Base-by-base conservation (phyloP, 2,797 vertebrate species). In the Gymnopithys bicolor region DNA sequence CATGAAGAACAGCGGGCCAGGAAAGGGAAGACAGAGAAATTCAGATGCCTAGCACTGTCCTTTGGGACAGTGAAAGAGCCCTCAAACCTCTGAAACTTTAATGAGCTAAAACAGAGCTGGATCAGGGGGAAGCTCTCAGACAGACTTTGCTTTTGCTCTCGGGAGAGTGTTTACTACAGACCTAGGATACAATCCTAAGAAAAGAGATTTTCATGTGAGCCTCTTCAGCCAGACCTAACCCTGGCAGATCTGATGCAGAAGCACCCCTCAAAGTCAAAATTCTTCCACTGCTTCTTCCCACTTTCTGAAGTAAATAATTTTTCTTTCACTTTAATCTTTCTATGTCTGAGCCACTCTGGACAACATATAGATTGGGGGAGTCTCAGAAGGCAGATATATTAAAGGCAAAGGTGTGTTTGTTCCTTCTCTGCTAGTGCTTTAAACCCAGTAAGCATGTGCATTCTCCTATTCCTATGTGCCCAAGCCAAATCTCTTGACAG, bases 361-460 rank as follows among this genome's bases (percentile, higher is more conserved):
- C 53, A 37, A 5, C 7, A 13, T 24, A 32, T 1, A 81, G 41
- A 7, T 21, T 78, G 55, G 30, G 24, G 17, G 22, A 66, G 27
- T 88, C 94, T 81, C 76, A 71, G 51, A 88, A 91, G 59, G 35
- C 39, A 86, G 55, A 43, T 66, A 33, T 35, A 78, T 86, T 89
- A 84, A 95, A 93, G 48, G 48, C 68, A 43, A 56, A 76, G 41
- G 13, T 84, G 35, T 79, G 41, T 76, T 90, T 93, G 37, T 95
- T 95, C 69, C 55, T 87, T 86, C 51, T 83, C 41, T 1, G 1
- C 53, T 68, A 33, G 8, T 53, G 83, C 90, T 82, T 95, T 82
- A 93, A 85, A 79, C 28, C 11, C 39, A 39, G n/a, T 66, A 66
- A 86, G 45, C 35, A 7, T 35, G 23, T 49, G 59, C 0, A 0